Conservation (phyloP, 2,888 invertebrate species). For the Hirtodrosophila histrioides region DNA sequence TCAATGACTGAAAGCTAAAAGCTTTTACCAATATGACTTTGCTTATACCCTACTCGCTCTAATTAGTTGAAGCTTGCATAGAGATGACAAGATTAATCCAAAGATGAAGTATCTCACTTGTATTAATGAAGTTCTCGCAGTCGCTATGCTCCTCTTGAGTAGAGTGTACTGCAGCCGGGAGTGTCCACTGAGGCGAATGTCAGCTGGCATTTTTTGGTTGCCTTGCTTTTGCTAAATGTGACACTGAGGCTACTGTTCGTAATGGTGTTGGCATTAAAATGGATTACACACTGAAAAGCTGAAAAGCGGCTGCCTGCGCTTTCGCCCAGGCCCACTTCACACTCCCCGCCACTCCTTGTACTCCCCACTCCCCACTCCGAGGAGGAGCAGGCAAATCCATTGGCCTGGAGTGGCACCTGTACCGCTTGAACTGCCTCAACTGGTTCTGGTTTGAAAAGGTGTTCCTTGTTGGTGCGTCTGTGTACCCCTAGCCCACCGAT, state of each 20-base stretch:
- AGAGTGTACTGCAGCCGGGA: slow-evolving; percentile 14
- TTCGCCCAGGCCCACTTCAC: slow-evolving; percentile 50
- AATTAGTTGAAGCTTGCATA: too few relatives aligned
- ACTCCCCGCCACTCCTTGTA: slow-evolving; percentile 27
- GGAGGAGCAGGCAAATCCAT: neutral
- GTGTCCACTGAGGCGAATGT: slow-evolving; percentile 58
- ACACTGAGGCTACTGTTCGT: slow-evolving; percentile 80
- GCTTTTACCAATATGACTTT: too few relatives aligned
- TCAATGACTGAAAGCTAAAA: too few relatives aligned
- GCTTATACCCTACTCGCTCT: too few relatives aligned
- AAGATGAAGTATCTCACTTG: too few relatives aligned
- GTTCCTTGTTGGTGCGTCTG: slow-evolving; percentile 69
- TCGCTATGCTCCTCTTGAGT: neutral
- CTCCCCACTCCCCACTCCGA: neutral
- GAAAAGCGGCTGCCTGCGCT: slow-evolving; percentile 72
- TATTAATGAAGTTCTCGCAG: neutral
- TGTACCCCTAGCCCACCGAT: slow-evolving; percentile 2
- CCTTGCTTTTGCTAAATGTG: slow-evolving; percentile 72
- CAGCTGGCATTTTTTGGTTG: slow-evolving; percentile 51
- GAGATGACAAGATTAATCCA: too few relatives aligned
- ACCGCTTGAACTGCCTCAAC: slow-evolving; percentile 52
- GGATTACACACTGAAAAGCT: slow-evolving; percentile 70
- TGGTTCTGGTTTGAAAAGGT: slow-evolving; percentile 65
- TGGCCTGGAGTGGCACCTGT: slow-evolving; percentile 49
- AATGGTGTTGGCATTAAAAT: slow-evolving; percentile 80